Conservation (phyloP, 2,888 invertebrate species). For the Gibbula magus region DNA sequence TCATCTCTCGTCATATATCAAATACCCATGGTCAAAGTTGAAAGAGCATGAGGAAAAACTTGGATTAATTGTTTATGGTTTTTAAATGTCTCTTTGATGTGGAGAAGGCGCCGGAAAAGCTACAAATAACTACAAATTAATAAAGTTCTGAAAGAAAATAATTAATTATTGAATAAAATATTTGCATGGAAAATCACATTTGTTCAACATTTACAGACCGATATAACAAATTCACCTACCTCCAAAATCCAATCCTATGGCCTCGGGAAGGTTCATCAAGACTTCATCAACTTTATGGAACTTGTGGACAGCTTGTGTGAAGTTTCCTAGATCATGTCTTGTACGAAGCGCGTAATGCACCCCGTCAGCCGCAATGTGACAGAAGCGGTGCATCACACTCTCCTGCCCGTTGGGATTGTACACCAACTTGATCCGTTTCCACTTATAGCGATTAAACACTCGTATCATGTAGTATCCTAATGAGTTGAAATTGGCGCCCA, state of each 20-base stretch:
- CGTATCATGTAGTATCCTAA: conserved; percentile 38
- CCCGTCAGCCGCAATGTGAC: conserved; percentile 39
- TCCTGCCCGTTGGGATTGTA: conserved; percentile 38
- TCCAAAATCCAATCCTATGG: conserved; percentile 32
- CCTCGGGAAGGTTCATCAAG: conserved; percentile 11
- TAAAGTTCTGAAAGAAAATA: too few relatives aligned
- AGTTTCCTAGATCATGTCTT: conserved; percentile 6
- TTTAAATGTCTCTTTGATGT: too few relatives aligned
- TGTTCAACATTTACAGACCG: too few relatives aligned
- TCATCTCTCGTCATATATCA: too few relatives aligned
- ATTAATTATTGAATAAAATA: too few relatives aligned
- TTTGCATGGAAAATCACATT: too few relatives aligned
- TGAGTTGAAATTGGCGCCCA: conserved; percentile 66
- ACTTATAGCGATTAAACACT: conserved; percentile 25
- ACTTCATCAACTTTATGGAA: conserved; percentile 26
- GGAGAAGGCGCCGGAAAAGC: too few relatives aligned
- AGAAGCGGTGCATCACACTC: conserved; percentile 39
- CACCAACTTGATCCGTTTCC: conserved; percentile 41
- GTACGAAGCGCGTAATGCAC: conserved; percentile 30
- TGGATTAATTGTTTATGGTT: too few relatives aligned
- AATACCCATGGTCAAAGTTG: too few relatives aligned
- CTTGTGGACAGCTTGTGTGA: conserved; percentile 32
- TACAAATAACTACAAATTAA: too few relatives aligned
- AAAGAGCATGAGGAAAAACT: too few relatives aligned
- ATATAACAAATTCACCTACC: conserved; percentile 27